Evolutionary conservation across 2,797 vertebrate genomes (phyloP), one percentile per base, ranked within the genome.

Genomic region (Diplodus sargus): DNA sequence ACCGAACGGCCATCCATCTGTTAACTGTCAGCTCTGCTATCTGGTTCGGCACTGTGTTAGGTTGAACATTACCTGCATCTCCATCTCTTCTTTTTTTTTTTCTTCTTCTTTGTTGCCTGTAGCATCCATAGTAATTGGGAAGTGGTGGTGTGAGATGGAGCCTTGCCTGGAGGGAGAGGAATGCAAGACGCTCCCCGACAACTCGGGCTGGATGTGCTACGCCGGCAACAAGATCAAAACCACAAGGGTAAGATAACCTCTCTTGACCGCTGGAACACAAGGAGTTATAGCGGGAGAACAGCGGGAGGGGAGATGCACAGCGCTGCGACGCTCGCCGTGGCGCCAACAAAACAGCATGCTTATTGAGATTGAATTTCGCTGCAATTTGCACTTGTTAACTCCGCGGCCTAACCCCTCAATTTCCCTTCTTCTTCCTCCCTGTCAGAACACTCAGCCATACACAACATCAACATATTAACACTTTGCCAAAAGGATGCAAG

Each of bases 61-160:
- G 69, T 71, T 43, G 69, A 68, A 81, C 72, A 60, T 20, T 74
- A 85, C 79, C 88, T 76, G 69, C 70, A 72, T 85, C 81, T 77
- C 62, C 43, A 67, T 83, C 74, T 78, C 78, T 82, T 82, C 85
- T 91, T 84, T 83, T 86, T 91, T 84, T 89, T 82, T 4, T 34
- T 34, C 5, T 82, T 85, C 91, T 84, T 89, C 79, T 91, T 82
- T 87, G 75, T 89, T 83, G 90, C 92, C 89, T 65, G 82, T 76
- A 94, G 94, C 94, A 57, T 96, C 95, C 85, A 96, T 96, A 93
- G 98, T 99, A 92, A 98, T 99, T 92, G 98, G 98, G 84, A 99
- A 97, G 89, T 99, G 98, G 98, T 99, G 98, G 98, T 99, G 98
- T 92, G 98, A 99, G 96, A 99, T 99, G 98, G 98, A 99, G 91